Conservation (phyloP, 2,888 invertebrate species). For the Drosophila niveifrons region DNA sequence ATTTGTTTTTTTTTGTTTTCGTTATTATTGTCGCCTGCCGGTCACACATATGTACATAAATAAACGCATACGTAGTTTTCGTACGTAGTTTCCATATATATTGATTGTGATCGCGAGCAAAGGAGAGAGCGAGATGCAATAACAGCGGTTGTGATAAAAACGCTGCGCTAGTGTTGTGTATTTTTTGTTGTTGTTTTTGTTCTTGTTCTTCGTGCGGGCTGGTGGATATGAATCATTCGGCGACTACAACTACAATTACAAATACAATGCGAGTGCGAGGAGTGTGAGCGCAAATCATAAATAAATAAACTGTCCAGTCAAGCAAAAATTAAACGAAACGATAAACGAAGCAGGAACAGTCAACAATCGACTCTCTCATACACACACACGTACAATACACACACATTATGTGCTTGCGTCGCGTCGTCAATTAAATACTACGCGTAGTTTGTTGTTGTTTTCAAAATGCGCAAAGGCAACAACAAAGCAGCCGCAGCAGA, state of each 20-base stretch:
- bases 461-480: constrained; percentile 31
- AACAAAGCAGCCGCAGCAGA: constrained; percentile 9
- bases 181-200: constrained; percentile 1
- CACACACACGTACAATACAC: neutral
- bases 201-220: constrained; percentile 26
- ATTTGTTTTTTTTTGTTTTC: neutral
- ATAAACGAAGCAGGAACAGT: constrained; percentile 28
- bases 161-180: neutral
- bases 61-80: neutral
- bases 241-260: neutral
- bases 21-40: constrained; percentile 25
- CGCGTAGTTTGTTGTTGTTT: neutral
- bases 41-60: constrained; percentile 19
- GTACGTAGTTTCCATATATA: neutral
- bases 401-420: constrained; percentile 20
- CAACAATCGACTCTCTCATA: neutral
- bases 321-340: constrained; percentile 28
- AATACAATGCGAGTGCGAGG: neutral
- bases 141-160: constrained; percentile 47
- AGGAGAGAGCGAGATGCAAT: constrained; percentile 21
- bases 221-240: constrained; percentile 53
- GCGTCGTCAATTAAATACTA: constrained; percentile 31
- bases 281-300: constrained; percentile 46
- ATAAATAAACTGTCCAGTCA: constrained; percentile 47
- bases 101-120: constrained; percentile 26